These are phyloP conservation scores for Entomobrya proxima DNA, from an alignment of 2,888 invertebrate species.

Conservation along the genomic window DNA sequence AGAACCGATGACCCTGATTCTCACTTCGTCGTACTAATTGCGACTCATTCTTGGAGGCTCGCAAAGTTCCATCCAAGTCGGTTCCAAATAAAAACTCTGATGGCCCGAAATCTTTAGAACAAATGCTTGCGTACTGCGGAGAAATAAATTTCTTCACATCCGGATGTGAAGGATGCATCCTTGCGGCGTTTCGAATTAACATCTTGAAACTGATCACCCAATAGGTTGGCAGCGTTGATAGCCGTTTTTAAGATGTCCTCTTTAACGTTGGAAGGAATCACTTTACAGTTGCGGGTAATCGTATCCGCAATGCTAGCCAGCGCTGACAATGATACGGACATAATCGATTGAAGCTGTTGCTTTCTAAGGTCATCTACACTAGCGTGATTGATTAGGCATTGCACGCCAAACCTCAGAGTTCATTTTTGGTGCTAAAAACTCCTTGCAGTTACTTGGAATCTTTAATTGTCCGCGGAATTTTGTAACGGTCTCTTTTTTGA, in stretches of 20 bases:
- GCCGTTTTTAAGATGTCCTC: not conserved
- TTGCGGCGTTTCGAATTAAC: not conserved
- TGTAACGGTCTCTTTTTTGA: not conserved
- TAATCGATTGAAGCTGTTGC: conserved; percentile 6
- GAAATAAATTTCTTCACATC: not conserved
- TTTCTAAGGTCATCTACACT: not conserved
- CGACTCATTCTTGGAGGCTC: too few relatives aligned
- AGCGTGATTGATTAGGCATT: not conserved
- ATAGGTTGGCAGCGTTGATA: not conserved
- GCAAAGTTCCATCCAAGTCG: too few relatives aligned
- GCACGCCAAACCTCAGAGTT: not conserved
- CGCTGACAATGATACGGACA: too few relatives aligned
- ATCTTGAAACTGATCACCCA: not conserved
- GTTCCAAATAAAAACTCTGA: not conserved
- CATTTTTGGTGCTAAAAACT: not conserved
- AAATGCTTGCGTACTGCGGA: not conserved
- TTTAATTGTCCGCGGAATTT: not conserved
- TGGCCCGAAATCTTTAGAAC: not conserved
- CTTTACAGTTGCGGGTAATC: not conserved
- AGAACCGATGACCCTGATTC: too few relatives aligned
- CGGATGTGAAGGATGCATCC: too few relatives aligned
- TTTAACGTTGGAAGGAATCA: not conserved
- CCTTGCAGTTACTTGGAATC: not conserved
- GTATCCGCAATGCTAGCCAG: too few relatives aligned
- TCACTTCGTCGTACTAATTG: too few relatives aligned